Base-by-base conservation (phyloP, 2,888 invertebrate genomes). In the Noctuana brunneofusca region DNA sequence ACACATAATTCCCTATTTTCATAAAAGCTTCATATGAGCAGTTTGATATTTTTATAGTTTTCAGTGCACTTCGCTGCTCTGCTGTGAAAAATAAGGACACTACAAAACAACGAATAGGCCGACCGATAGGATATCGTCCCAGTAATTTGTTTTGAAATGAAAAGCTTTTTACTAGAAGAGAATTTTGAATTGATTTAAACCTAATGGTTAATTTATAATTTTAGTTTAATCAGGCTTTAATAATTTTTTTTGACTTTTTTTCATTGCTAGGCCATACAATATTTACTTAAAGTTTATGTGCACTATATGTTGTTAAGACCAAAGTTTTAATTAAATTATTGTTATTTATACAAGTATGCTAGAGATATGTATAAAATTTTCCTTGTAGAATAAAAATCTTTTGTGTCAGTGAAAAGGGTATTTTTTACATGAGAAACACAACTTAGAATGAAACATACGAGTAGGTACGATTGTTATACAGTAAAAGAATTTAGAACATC, bases 31-130 rank as follows among this genome's bases (percentile, higher is more conserved):
- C 20, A 18, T 46, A 11, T 20, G 3, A 46, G 11, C 20, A 30
- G 41, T 30, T 41, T n/a, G 24, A 58, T 50, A 58, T 58, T 58
- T 58, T 58, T 50, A 18, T 32, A 35, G 41, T 6, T 18, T 38
- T 20, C 24, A 43, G 41, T 50, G 50, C 50, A 41, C 58, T 52
- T 49, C 41, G 27, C 20, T 50, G 24, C 16, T 20, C 14, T 11
- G n/a, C 41, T 24, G 14, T 30, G n/a, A n/a, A 56, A 56, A 56
- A 35, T 14, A 16, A 55, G 16, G 41, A 55, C 14, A 41, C n/a
- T n/a, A 12, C 14, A 18, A 12, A 41, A 41, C 9, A 22, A 27
- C 38, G 24, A 16, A 55, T 22, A 27, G 9, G 41, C 32, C 12
- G n/a, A n/a, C n/a, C n/a, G n/a, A n/a, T n/a, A n/a, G n/a, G n/a